phyloP scores from a whole-genome alignment of 2,797 vertebrate species.

The Chromis chromis region DNA sequence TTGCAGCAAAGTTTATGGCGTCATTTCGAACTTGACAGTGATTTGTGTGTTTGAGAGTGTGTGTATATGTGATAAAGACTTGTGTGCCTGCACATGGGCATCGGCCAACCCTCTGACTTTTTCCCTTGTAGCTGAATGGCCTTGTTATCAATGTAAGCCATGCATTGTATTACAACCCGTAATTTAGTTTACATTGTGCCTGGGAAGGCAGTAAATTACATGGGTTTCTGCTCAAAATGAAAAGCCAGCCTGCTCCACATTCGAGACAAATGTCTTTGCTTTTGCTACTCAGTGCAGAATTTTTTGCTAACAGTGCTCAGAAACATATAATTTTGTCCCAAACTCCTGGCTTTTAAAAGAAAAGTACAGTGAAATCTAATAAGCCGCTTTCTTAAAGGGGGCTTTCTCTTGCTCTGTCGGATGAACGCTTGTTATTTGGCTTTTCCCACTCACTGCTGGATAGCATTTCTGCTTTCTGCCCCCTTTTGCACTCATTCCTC shows the following conservation, averaged over 20 bases:
- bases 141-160: constrained; percentile 76
- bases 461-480: constrained; percentile 37
- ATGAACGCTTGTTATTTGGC: constrained; percentile 61
- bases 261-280: constrained; percentile 78
- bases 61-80: constrained; percentile 56
- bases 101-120: constrained; percentile 56
- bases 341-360: constrained; percentile 71
- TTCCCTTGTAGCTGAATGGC: constrained; percentile 49
- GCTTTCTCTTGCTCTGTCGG: constrained; percentile 65
- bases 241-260: constrained; percentile 67
- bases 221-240: constrained; percentile 73
- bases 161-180: constrained; percentile 79
- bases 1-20: constrained; percentile 34
- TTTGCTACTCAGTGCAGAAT: constrained; percentile 70
- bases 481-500: constrained; percentile 38
- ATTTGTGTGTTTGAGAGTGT: constrained; percentile 39
- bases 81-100: constrained; percentile 48
- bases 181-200: constrained; percentile 82
- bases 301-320: constrained; percentile 74
- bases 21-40: constrained; percentile 42
- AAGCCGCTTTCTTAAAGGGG: constrained; percentile 66
- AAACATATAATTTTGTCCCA: constrained; percentile 80
- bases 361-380: constrained; percentile 79
- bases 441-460: constrained; percentile 51
- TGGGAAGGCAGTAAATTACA: constrained; percentile 76